A percentile compares a stretch with the other conserved stretches of the same genome.
Evolutionary conservation across 2,113 vertebrate species (phyloP).

Genomic region (Pongo pygmaeus): DNA sequence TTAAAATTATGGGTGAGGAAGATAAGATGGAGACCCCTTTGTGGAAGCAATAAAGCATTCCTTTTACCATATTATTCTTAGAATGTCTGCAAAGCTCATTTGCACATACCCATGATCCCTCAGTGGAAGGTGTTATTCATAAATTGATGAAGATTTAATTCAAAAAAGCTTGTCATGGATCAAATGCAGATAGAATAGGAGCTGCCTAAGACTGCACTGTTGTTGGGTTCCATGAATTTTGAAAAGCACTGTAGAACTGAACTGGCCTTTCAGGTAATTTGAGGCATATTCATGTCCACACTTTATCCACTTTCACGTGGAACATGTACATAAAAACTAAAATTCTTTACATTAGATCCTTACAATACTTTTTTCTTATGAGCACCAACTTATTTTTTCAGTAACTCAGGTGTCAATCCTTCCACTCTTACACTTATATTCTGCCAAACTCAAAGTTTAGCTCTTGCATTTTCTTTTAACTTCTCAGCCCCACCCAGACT

Average conservation of each 20-base stretch:
- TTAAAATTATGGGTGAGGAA: not conserved
- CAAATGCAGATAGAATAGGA: not conserved
- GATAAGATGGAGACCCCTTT: not conserved
- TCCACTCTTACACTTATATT: not conserved
- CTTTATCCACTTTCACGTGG: not conserved
- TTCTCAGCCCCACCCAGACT: conserved; percentile 33
- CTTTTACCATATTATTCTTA: not conserved
- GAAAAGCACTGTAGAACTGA: not conserved
- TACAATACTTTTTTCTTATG: not conserved
- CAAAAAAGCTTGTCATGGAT: not conserved
- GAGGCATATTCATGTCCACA: not conserved
- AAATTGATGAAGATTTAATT: not conserved
- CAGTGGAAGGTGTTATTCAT: not conserved
- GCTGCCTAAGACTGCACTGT: fast-evolving
- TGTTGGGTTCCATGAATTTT: not conserved
- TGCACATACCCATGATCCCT: not conserved
- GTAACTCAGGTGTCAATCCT: not conserved
- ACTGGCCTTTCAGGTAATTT: not conserved
- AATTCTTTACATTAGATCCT: not conserved
- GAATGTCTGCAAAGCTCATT: not conserved
- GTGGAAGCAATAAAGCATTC: not conserved
- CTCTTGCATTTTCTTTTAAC: conserved; percentile 27
- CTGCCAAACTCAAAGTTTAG: not conserved
- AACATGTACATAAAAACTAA: not conserved
- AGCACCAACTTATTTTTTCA: not conserved